A percentile compares a stretch with the other conserved stretches of the same genome.
Evolutionary conservation across 2,113 vertebrate genomes (phyloP).

Genomic region (Nothocercus julius): DNA sequence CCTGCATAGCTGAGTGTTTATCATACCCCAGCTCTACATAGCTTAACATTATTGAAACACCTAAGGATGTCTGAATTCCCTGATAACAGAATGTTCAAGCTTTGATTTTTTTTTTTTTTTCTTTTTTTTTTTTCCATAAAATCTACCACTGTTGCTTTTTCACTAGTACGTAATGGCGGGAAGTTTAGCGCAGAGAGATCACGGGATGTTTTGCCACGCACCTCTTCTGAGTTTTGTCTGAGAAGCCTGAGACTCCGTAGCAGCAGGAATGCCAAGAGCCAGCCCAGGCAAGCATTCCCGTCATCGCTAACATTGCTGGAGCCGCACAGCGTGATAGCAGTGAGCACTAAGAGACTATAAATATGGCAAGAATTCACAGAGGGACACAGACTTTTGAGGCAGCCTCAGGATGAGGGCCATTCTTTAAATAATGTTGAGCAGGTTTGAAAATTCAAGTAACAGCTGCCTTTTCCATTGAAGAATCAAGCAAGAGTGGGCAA

Average conservation of each 20-base stretch:
- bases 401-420: background rate
- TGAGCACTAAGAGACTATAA: slow-evolving; percentile 24
- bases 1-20: slow-evolving; percentile 17
- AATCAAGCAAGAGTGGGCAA: background rate
- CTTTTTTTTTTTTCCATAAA: background rate
- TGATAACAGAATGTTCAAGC: background rate
- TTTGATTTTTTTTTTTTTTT: background rate
- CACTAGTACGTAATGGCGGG: background rate
- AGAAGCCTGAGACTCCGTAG: background rate
- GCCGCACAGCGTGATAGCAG: background rate
- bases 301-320: background rate
- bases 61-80: slow-evolving; percentile 1
- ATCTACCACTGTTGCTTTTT: background rate
- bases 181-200: background rate
- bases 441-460: background rate
- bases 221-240: background rate
- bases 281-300: slow-evolving; percentile 39
- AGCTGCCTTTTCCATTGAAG: background rate
- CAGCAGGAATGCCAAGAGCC: background rate
- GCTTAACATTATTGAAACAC: background rate
- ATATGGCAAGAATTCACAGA: slow-evolving; percentile 45
- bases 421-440: background rate
- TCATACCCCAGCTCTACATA: background rate
- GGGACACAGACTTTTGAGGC: background rate
- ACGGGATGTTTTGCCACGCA: slow-evolving; percentile 7